phyloP scores from a whole-genome alignment of 2,797 vertebrate species.

The Premnoplex brunnescens region DNA sequence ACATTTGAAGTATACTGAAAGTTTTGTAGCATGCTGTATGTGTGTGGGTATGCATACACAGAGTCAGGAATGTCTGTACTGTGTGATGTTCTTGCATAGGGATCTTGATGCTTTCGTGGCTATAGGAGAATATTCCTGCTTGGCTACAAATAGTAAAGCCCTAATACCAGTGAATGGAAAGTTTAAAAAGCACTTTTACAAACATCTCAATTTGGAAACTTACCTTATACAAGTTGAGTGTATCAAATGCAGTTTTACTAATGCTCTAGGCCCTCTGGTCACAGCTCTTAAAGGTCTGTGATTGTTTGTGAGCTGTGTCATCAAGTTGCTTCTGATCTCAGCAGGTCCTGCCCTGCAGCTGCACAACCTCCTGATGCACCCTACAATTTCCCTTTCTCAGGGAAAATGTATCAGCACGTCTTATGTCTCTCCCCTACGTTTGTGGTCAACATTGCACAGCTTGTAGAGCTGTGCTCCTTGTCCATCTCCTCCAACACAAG shows the following conservation, averaged over 20 bases:
- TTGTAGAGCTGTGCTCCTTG: not conserved
- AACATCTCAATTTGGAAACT: not conserved
- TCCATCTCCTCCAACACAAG: not conserved
- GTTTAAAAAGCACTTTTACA: not conserved
- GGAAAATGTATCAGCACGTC: rapidly evolving
- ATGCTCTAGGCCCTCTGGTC: not conserved
- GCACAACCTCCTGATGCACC: not conserved
- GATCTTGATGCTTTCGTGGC: not conserved
- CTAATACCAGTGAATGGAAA: constrained; percentile 21
- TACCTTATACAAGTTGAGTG: not conserved
- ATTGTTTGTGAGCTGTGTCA: not conserved
- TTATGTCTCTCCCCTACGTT: rapidly evolving
- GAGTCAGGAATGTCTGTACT: not conserved
- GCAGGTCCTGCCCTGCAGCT: not conserved
- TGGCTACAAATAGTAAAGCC: not conserved
- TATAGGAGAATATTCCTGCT: not conserved
- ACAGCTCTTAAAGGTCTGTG: not conserved
- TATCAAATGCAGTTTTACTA: not conserved
- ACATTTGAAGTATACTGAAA: not conserved
- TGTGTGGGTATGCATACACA: rapidly evolving
- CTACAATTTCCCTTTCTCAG: not conserved
- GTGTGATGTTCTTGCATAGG: not conserved
- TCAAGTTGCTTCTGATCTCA: constrained; percentile 20
- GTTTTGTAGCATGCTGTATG: not conserved
- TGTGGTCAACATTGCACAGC: not conserved